Conservation (phyloP, 2,113 vertebrate species). For the Puffinus mauretanicus region DNA sequence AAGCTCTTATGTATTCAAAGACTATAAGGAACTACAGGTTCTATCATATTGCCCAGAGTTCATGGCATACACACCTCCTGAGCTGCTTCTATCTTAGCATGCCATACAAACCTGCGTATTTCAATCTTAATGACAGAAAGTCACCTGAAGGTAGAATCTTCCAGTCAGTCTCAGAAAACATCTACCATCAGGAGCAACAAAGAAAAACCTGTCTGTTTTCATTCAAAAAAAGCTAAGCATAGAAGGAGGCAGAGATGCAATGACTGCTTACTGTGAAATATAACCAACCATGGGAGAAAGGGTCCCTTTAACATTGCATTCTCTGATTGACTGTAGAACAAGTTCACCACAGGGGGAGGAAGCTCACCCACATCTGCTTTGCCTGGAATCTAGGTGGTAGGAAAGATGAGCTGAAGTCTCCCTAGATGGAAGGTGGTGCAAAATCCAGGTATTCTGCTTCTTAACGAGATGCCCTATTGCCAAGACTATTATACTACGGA, state of each 20-base stretch:
- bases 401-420: neutral
- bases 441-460: neutral
- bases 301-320: neutral
- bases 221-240: neutral
- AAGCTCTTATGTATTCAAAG: neutral
- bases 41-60: neutral
- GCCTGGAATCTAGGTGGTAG: neutral
- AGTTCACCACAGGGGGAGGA: neutral
- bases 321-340: neutral
- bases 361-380: neutral
- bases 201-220: neutral
- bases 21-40: neutral
- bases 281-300: neutral
- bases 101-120: neutral
- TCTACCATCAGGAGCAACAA: neutral
- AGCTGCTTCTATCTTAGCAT: neutral
- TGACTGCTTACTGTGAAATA: neutral
- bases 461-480: neutral
- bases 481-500: neutral
- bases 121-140: neutral
- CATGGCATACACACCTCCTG: neutral
- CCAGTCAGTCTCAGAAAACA: neutral
- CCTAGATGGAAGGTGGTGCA: neutral
- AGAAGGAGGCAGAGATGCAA: neutral
- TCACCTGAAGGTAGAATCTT: neutral